Evolutionary conservation across 2,888 invertebrate species (phyloP), one percentile per base, ranked within the genome.

Genomic region (Eristalis pertinax): DNA sequence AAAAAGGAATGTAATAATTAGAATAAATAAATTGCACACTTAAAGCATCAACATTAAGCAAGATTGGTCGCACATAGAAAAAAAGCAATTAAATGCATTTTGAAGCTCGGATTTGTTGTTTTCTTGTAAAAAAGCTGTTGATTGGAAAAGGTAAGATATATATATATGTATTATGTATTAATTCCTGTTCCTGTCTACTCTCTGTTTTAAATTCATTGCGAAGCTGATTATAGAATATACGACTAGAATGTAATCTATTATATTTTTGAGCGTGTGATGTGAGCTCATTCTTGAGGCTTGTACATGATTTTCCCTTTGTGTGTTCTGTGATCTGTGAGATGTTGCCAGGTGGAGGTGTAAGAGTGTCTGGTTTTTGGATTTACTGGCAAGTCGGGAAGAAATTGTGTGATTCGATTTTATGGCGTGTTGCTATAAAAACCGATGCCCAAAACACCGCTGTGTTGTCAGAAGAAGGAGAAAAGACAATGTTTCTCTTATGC

Each of bases 221-320:
- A 63, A 82, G 41, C 74, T 78, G 86, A 75, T 87, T 84, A n/a
- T 87, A 79, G 79, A 87, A 73, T 87, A 79, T 50, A 2, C 79
- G 87, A 87, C 87, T 87, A 87, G 87, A 87, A 79, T 84, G 79
- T 84, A 87, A 70, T 78, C 73, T 78, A 63, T 24, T 58, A 56
- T 62, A 38, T 64, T n/a, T 77, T 60, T 60, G 69, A 76, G 65
- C 82, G 19, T 76, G 56, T 68, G 56, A 76, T 65, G 65, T 65
- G 19, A 67, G 75, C 75, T 87, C 67, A 10, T 32, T 63, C 65
- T 75, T 75, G 70, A 56, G 8, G 60, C 43, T 43, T 60, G 50
- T 67, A n/a, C n/a, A 29, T n/a, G 11, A 29, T 13, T 24, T 50
- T 43, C 56, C 32, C 15, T 43, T 22, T 43, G 4, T 19, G 4